Base-by-base conservation (phyloP, 2,797 vertebrate genomes). In the Adelosebastes latens region DNA sequence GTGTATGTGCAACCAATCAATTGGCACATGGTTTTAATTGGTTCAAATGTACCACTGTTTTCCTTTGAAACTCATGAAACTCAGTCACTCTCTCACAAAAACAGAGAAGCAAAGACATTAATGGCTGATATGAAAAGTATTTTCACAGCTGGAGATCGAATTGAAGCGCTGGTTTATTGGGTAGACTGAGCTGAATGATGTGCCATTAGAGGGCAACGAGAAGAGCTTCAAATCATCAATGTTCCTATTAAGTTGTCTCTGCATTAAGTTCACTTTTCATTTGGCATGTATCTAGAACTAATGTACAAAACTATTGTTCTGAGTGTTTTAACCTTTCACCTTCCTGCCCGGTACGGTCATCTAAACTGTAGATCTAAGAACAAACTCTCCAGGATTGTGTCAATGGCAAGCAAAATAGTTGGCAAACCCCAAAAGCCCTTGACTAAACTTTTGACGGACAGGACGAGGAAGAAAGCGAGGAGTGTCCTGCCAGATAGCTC, bases 131-230 rank as follows among this genome's bases (percentile, higher is more conserved):
- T 49, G 49, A 34, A 16, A 74, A 32, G 18, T 32, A 11, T 56
- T 77, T 80, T 80, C 61, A 52, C 14, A 69, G 63, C 31, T 66
- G 42, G 4, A 31, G 65, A 55, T 61, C 1, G 7, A 58, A 70
- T 16, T 62, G 24, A 32, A 32, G 8, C 1, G 32, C n/a, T 34
- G 61, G 13, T 39, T 81, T 29, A 60, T 14, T 52, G 22, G 29
- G n/a, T 8, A 68, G 27, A 69, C 36, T 56, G 66, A 61, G 42
- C 42, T 61, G 22, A 65, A 64, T 60, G 7, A 65, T 78, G 66
- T 34, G 5, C 22, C 11, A 68, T 39, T 31, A 32, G 6, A 20
- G 34, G 31, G 8, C 7, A 65, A 71, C 2, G 1, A 66, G 22
- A 74, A 36, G 18, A 34, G 31, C 46, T 11, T 62, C n/a, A 62